A percentile compares a stretch with the other conserved stretches of the same genome.
phyloP scores from a whole-genome alignment of 2,113 vertebrate species.

The Nansenia antarctica region DNA sequence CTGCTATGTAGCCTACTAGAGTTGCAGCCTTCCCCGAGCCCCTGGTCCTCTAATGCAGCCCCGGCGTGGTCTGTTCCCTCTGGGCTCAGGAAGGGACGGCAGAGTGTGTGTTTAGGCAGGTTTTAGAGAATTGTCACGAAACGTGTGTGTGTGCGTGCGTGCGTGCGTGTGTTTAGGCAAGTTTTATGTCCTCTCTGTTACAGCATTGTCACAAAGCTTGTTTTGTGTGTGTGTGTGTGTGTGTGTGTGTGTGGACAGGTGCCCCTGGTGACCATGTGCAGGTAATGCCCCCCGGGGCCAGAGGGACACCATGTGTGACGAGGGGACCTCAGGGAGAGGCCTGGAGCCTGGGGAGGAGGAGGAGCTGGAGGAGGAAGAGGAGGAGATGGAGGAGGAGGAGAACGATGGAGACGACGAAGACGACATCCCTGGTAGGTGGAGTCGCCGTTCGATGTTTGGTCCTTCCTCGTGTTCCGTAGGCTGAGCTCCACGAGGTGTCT shows the following conservation, averaged over 20 bases:
- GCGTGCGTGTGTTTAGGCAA: background rate
- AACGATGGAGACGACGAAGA: conserved; percentile 4
- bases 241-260: conserved; percentile 6
- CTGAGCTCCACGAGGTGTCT: too few relatives aligned
- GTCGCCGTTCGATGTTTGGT: too few relatives aligned
- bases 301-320: conserved; percentile 12
- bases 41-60: too few relatives aligned
- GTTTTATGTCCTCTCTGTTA: too few relatives aligned
- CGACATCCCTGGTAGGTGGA: conserved; percentile 2
- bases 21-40: too few relatives aligned
- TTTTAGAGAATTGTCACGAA: too few relatives aligned
- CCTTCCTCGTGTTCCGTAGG: too few relatives aligned
- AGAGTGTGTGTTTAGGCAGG: too few relatives aligned
- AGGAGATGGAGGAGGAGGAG: background rate
- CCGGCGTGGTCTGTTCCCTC: too few relatives aligned
- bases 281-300: background rate
- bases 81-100: too few relatives aligned
- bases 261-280: background rate
- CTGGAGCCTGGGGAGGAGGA: conserved; percentile 4
- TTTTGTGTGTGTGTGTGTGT: background rate
- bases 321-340: conserved; percentile 2
- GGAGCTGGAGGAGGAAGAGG: background rate
- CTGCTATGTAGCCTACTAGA: too few relatives aligned
- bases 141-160: conserved; percentile 1
- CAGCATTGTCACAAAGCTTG: too few relatives aligned